Evolutionary conservation across 2,113 vertebrate genomes (phyloP).

Genomic region (Gymnarchus niloticus): DNA sequence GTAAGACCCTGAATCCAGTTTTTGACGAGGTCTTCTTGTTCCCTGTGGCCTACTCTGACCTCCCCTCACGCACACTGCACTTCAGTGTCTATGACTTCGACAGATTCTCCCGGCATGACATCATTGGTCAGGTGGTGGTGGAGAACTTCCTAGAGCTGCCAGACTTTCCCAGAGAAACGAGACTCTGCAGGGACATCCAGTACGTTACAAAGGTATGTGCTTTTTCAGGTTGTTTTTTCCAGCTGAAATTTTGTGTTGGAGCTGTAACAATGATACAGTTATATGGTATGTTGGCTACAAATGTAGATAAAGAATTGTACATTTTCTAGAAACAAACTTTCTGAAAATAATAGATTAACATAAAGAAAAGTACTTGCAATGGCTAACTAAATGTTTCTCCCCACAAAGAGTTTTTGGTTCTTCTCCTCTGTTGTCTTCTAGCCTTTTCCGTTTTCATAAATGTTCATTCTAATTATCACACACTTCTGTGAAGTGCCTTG

Average conservation of each 20-base stretch:
- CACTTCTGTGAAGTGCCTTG: no score
- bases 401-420: no score
- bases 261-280: neutral
- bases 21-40: constrained; percentile 98
- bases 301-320: no score
- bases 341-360: no score
- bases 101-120: constrained; percentile 92
- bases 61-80: constrained; percentile 84
- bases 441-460: no score
- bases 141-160: constrained; percentile 96
- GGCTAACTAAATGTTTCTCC: no score
- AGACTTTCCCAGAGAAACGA: constrained; percentile 93
- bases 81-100: constrained; percentile 99
- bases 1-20: constrained; percentile 94
- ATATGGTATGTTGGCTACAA: neutral
- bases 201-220: constrained; percentile 92
- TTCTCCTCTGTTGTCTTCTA: no score
- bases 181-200: constrained; percentile 90
- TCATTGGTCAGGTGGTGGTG: constrained; percentile 95
- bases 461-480: no score
- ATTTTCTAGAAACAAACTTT: no score
- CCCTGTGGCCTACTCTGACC: constrained; percentile 82
- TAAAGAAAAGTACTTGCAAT: no score
- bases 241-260: neutral
- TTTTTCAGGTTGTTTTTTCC: neutral